phyloP scores from a whole-genome alignment of 2,797 vertebrate species.

The Rhinophrynus dorsalis region DNA sequence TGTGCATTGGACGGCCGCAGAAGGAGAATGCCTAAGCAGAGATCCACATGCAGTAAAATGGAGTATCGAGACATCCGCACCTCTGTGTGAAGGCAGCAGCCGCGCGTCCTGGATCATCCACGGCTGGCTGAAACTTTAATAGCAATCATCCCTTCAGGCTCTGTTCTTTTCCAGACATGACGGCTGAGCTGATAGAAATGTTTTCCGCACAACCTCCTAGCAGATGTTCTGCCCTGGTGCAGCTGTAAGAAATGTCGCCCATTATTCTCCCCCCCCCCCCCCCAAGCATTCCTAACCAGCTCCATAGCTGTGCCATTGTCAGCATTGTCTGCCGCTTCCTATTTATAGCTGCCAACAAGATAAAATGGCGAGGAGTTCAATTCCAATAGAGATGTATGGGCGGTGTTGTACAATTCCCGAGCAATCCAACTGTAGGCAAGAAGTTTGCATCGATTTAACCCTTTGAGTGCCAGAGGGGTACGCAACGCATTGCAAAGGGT shows the following conservation, averaged over 20 bases:
- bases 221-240: slow-evolving; percentile 74
- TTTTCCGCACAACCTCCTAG: slow-evolving; percentile 66
- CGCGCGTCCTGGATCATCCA: slow-evolving; percentile 30
- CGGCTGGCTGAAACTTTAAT: slow-evolving; percentile 25
- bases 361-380: neutral
- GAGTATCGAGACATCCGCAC: neutral
- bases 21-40: slow-evolving; percentile 20
- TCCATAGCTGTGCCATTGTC: slow-evolving; percentile 59
- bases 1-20: too few species aligned
- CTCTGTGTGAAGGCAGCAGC: neutral
- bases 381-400: neutral
- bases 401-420: too few species aligned
- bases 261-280: slow-evolving; percentile 63
- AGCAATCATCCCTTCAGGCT: slow-evolving; percentile 55
- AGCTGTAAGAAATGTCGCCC: slow-evolving; percentile 68
- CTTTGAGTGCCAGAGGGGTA: too few species aligned
- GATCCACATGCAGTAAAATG: neutral
- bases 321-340: slow-evolving; percentile 27
- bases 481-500: too few species aligned
- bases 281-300: slow-evolving; percentile 57
- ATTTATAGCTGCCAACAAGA: slow-evolving; percentile 2
- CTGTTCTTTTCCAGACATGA: slow-evolving; percentile 67
- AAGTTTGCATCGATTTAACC: too few species aligned
- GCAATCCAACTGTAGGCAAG: too few species aligned
- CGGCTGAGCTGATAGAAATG: slow-evolving; percentile 62